These are phyloP conservation scores for Pelosia muscerda DNA, from an alignment of 2,888 invertebrate species.

Conservation along the genomic window DNA sequence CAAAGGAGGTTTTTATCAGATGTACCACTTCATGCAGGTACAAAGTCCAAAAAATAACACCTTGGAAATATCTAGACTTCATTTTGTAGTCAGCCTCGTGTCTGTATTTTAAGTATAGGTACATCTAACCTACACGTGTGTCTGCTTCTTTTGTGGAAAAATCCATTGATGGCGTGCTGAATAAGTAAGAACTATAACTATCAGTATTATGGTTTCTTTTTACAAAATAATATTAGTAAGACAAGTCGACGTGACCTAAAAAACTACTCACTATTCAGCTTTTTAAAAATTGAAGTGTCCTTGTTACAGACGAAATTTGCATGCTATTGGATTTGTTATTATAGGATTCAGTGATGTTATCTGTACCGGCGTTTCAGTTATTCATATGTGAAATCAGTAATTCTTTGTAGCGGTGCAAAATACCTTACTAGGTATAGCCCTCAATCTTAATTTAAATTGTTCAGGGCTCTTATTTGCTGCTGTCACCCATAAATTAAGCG, in stretches of 20 bases:
- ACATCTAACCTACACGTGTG: neutral
- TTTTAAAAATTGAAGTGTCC: no score
- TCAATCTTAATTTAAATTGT: neutral
- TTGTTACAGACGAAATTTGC: no score
- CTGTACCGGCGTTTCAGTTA: neutral
- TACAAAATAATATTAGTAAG: neutral
- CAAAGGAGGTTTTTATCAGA: no score
- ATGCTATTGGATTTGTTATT: neutral
- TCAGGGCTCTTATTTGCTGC: neutral
- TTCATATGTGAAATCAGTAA: no score
- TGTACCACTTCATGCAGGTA: no score
- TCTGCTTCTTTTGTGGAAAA: neutral
- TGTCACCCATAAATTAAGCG: neutral
- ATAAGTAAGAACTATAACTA: neutral
- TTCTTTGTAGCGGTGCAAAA: no score
- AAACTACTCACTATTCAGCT: no score
- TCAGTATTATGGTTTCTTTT: neutral
- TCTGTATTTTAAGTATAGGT: neutral
- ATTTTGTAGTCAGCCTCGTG: neutral
- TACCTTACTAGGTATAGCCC: neutral
- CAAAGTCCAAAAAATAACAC: neutral
- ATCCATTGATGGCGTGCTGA: neutral
- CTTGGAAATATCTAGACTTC: neutral
- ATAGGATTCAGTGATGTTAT: neutral
- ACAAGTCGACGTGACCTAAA: neutral